These are phyloP conservation scores for Tiliqua scincoides DNA, from an alignment of 2,113 vertebrate genomes.

Conservation along the genomic window DNA sequence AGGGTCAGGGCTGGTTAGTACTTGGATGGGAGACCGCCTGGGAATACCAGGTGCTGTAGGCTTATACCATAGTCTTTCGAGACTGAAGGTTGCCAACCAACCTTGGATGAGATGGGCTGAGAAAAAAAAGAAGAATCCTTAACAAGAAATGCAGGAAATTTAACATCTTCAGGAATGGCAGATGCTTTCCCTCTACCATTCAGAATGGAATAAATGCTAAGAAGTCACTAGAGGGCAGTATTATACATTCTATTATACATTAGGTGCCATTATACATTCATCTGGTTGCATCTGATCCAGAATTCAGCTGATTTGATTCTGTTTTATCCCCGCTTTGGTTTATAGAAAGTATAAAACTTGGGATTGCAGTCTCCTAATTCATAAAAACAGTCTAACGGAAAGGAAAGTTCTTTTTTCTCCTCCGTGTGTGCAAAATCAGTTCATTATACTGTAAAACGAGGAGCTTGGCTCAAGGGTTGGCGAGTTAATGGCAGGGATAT, in stretches of 20 bases:
- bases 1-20: too few species aligned
- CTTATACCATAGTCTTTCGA: too few species aligned
- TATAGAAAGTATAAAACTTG: conserved; percentile 56
- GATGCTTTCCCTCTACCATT: conserved; percentile 14
- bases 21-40: too few species aligned
- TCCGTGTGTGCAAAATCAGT: conserved; percentile 42
- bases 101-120: conserved; percentile 9
- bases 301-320: conserved; percentile 47
- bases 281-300: conserved; percentile 25
- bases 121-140: neutral
- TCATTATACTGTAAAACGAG: neutral
- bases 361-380: conserved; percentile 49
- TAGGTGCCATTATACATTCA: conserved; percentile 56
- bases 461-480: conserved; percentile 44
- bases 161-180: neutral
- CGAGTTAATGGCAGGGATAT: conserved; percentile 50
- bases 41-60: too few species aligned
- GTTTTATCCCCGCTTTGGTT: conserved; percentile 59
- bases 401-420: conserved; percentile 2
- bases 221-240: conserved; percentile 50
- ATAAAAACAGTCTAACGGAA: conserved; percentile 47
- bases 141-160: conserved; percentile 19
- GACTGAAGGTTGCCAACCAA: too few species aligned
- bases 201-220: neutral
- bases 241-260: too few species aligned